Percentiles rank a stretch among this genome's conserved stretches.
Conservation (phyloP, 2,797 vertebrate genomes). For the Rhinichthys osculus region DNA sequence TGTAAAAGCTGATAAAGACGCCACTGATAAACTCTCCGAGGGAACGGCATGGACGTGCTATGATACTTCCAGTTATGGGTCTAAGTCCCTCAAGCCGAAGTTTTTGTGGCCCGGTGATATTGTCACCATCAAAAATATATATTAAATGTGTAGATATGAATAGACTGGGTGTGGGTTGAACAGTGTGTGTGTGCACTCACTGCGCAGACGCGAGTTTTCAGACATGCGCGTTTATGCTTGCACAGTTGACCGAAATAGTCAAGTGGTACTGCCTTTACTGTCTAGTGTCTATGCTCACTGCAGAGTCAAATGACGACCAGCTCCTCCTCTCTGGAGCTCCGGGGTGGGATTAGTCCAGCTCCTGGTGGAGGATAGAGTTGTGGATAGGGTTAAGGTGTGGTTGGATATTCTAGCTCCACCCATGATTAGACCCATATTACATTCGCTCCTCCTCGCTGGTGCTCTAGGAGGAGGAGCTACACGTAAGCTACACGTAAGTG, state of each 20-base stretch:
- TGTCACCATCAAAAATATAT: neutral
- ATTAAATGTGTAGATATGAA: neutral
- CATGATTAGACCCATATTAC: too few relatives aligned
- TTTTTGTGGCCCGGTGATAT: neutral
- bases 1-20: conserved; percentile 1
- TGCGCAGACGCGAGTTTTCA: neutral
- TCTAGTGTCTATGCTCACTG: too few relatives aligned
- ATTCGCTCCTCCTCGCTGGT: too few relatives aligned
- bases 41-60: neutral
- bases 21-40: neutral
- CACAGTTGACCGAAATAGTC: neutral
- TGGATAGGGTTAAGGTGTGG: too few relatives aligned
- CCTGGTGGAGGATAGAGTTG: too few relatives aligned
- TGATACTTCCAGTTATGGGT: neutral
- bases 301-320: too few relatives aligned
- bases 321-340: too few relatives aligned
- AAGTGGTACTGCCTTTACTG: too few relatives aligned
- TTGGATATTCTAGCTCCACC: too few relatives aligned
- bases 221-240: conserved; percentile 11
- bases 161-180: neutral
- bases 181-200: neutral
- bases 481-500: too few relatives aligned
- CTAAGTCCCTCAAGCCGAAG: neutral
- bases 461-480: too few relatives aligned
- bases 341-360: too few relatives aligned